A percentile compares a stretch with the other conserved stretches of the same genome.
phyloP scores from a whole-genome alignment of 2,113 vertebrate genomes.

The Vidua chalybeata region DNA sequence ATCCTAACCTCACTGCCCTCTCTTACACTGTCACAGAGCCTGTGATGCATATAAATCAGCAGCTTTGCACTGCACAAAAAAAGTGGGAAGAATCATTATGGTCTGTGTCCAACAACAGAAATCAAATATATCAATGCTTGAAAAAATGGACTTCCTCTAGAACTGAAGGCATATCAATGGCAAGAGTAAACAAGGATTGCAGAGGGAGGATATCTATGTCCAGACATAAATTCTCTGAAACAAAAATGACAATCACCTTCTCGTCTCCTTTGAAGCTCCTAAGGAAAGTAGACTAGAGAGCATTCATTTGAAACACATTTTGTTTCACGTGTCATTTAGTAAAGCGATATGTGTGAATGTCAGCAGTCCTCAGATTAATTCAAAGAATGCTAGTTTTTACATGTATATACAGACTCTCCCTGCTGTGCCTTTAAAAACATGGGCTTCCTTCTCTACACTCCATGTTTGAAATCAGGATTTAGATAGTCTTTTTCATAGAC shows the following conservation, averaged over 20 bases:
- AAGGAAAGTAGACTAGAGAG: not conserved
- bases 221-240: not conserved
- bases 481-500: not conserved
- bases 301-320: not conserved
- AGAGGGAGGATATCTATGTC: not conserved
- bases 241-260: not conserved
- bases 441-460: not conserved
- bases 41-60: not conserved
- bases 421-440: not conserved
- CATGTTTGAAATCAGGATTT: not conserved
- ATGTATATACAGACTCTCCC: not conserved
- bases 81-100: not conserved
- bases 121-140: not conserved
- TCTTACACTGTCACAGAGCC: not conserved
- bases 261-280: constrained; percentile 5
- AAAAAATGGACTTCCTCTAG: not conserved
- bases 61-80: not conserved
- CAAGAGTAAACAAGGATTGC: not conserved
- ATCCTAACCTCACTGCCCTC: not conserved
- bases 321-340: not conserved
- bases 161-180: not conserved
- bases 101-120: not conserved
- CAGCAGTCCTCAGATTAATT: not conserved
- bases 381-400: not conserved
- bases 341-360: not conserved